Percentiles rank a stretch among this genome's conserved stretches.
phyloP scores from a whole-genome alignment of 1,140 invertebrate genomes.

The Platyscapa corneri region DNA sequence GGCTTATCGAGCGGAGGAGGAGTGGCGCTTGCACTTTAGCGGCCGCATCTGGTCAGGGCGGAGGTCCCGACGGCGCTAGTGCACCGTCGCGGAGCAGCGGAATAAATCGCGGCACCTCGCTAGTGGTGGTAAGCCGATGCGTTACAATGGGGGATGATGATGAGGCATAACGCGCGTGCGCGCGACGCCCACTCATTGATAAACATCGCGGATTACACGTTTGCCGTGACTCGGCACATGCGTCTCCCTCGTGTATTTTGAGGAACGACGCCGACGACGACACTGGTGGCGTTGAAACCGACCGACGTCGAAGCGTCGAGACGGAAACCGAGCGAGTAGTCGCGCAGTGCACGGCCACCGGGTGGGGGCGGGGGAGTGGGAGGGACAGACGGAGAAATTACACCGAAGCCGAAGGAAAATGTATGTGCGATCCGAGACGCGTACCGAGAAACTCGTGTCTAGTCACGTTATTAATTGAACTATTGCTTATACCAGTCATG shows the following conservation, averaged over 20 bases:
- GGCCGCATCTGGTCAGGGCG: background rate
- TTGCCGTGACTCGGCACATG: slow-evolving; percentile 50
- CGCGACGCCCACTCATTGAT: slow-evolving; percentile 20
- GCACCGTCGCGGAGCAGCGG: background rate
- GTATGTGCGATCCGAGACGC: too few species aligned
- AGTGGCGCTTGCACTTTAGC: background rate
- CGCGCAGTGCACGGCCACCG: too few species aligned
- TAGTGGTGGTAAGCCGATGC: too few species aligned
- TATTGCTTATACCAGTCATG: background rate
- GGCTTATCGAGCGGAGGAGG: background rate
- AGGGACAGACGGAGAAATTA: too few species aligned
- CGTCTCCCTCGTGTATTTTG: background rate
- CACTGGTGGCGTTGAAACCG: too few species aligned
- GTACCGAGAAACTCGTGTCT: background rate
- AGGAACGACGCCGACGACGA: too few species aligned
- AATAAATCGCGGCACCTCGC: too few species aligned
- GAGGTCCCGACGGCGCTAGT: background rate
- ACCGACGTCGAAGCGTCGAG: background rate
- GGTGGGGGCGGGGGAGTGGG: too few species aligned
- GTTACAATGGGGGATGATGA: background rate
- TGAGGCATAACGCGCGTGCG: background rate
- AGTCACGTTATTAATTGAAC: background rate
- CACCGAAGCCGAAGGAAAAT: too few species aligned
- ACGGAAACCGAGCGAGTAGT: background rate
- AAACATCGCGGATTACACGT: slow-evolving; percentile 47